Percentiles rank a stretch among this genome's conserved stretches.
Evolutionary conservation across 2,888 invertebrate genomes (phyloP).

Genomic region (Folsomia manolachei): DNA sequence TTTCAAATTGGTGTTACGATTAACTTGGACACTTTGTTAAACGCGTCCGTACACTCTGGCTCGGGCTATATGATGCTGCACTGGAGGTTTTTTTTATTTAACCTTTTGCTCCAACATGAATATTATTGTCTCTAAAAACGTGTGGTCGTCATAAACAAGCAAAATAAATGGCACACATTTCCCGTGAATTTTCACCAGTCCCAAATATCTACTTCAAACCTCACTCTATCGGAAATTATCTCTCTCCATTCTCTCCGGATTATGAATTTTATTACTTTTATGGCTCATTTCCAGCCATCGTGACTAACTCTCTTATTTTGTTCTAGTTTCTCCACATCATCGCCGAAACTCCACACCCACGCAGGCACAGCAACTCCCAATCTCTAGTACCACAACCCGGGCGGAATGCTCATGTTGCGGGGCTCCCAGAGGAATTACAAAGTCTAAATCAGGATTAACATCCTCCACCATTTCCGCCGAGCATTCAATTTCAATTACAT

Average conservation of each 20-base stretch:
- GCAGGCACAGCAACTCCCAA: constrained; percentile 27
- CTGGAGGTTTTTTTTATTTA: too few relatives aligned
- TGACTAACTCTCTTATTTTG: too few relatives aligned
- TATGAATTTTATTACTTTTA: not conserved
- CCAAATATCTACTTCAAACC: not conserved
- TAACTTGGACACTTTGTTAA: too few relatives aligned
- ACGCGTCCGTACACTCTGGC: too few relatives aligned
- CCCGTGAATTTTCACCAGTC: too few relatives aligned
- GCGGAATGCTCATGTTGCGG: constrained; percentile 21
- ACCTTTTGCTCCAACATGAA: too few relatives aligned
- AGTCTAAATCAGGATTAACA: constrained; percentile 8
- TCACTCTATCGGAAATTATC: constrained; percentile 3
- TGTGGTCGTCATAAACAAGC: too few relatives aligned
- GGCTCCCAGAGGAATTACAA: constrained; percentile 11
- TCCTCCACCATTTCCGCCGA: not conserved
- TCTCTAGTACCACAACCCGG: constrained; percentile 27
- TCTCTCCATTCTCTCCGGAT: not conserved
- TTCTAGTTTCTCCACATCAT: constrained; percentile 33
- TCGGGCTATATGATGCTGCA: too few relatives aligned
- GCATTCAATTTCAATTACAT: not conserved
- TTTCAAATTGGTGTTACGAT: too few relatives aligned
- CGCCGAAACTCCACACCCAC: constrained; percentile 36
- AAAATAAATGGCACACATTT: too few relatives aligned
- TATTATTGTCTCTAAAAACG: too few relatives aligned
- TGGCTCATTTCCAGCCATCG: too few relatives aligned